Evolutionary conservation across 2,888 invertebrate genomes (phyloP).

Genomic region (Operophtera brumata): DNA sequence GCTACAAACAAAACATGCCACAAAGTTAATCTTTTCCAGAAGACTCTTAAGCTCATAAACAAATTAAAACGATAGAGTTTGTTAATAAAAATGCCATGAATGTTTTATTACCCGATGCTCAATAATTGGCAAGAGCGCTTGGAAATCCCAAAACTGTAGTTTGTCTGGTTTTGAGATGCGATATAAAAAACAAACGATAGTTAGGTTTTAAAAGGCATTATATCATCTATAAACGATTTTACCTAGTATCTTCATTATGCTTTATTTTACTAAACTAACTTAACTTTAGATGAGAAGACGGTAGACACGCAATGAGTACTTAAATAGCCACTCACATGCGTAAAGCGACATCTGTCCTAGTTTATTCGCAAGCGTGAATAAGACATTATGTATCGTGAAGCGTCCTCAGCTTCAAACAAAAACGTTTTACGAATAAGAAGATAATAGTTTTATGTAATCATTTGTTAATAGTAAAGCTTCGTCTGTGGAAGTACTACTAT

Average conservation of each 20-base stretch:
- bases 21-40: neutral
- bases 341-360: neutral
- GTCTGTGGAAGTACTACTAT: no score
- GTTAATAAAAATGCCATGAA: slow-evolving; percentile 24
- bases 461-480: no score
- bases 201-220: neutral
- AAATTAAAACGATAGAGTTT: slow-evolving; percentile 4
- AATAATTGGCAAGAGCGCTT: slow-evolving; percentile 36
- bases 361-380: neutral
- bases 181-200: neutral
- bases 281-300: no score
- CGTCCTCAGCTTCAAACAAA: neutral
- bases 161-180: slow-evolving; percentile 17
- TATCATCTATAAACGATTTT: no score
- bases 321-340: neutral
- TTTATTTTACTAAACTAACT: neutral
- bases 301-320: neutral
- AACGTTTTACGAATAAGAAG: neutral
- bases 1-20: neutral
- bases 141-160: slow-evolving; percentile 39
- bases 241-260: neutral
- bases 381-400: no score
- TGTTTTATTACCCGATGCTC: slow-evolving; percentile 32
- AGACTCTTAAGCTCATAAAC: neutral
- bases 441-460: no score